Evolutionary conservation across 2,888 invertebrate genomes (phyloP).

Genomic region (Argyresthia albistria): DNA sequence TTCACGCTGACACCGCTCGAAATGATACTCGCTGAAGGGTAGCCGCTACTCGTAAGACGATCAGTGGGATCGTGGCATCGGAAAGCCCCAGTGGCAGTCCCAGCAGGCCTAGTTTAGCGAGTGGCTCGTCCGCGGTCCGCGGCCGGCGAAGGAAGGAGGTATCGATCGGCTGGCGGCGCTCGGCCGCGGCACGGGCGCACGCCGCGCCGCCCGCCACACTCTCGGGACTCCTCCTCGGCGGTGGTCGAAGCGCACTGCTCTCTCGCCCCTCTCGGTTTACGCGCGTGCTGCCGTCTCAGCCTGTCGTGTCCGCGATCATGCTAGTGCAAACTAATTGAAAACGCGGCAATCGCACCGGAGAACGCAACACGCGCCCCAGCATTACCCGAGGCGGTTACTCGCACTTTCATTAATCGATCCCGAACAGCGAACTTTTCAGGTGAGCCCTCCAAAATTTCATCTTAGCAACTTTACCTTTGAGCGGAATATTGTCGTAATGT

Average conservation of each 20-base stretch:
- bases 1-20: constrained; percentile 6
- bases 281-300: constrained; percentile 41
- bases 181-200: background rate
- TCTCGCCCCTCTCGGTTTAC: constrained; percentile 39
- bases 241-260: background rate
- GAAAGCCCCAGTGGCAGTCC: background rate
- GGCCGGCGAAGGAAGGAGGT: background rate
- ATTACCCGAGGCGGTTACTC: background rate
- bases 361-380: background rate
- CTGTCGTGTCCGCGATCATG: constrained; percentile 57
- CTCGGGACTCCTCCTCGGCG: background rate
- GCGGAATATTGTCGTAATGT: no score
- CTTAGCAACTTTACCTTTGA: background rate
- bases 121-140: background rate
- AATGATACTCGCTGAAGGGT: background rate
- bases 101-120: background rate
- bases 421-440: constrained; percentile 21
- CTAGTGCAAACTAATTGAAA: constrained; percentile 52
- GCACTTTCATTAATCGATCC: constrained; percentile 20
- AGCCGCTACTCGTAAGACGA: background rate
- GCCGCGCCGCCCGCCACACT: background rate
- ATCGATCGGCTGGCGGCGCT: background rate
- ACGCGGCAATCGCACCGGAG: constrained; percentile 27
- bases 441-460: constrained; percentile 15
- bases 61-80: background rate